Conservation (phyloP, 2,888 invertebrate genomes). For the Perizoma flavofasciatum region DNA sequence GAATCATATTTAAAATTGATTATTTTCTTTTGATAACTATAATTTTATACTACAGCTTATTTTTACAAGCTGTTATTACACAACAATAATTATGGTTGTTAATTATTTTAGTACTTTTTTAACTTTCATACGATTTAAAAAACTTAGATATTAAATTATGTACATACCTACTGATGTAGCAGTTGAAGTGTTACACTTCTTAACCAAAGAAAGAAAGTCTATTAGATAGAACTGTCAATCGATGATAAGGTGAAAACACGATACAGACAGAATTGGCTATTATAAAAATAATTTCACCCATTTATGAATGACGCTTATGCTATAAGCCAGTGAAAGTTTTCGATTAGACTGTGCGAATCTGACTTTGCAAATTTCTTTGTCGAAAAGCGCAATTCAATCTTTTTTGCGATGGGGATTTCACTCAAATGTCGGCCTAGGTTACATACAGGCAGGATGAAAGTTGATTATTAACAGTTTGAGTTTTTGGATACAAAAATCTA, state of each 20-base stretch:
- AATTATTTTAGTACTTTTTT: too few species aligned
- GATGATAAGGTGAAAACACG: conserved; percentile 27
- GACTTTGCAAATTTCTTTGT: conserved; percentile 36
- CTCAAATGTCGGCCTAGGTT: conserved; percentile 4
- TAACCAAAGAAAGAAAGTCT: conserved; percentile 14
- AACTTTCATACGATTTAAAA: too few species aligned
- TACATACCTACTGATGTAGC: too few species aligned
- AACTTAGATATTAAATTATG: too few species aligned
- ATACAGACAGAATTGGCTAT: conserved; percentile 20
- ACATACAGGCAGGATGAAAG: too few species aligned
- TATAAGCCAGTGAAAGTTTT: conserved; percentile 39
- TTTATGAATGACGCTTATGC: conserved; percentile 32
- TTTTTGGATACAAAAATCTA: too few species aligned
- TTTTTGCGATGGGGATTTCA: conserved; percentile 21
- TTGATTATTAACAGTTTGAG: too few species aligned
- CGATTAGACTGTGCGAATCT: conserved; percentile 33
- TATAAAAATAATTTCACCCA: conserved; percentile 28
- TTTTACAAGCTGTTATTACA: too few species aligned
- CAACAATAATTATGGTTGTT: too few species aligned
- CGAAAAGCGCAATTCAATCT: conserved; percentile 20
- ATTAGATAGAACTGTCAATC: conserved; percentile 19
- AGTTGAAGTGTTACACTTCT: too few species aligned
- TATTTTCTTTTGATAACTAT: conserved; percentile 5
- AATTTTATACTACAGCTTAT: background rate
- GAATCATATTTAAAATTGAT: conserved; percentile 7